These are phyloP conservation scores for Dendrolimus houi DNA, from an alignment of 2,888 invertebrate species.

Conservation along the genomic window DNA sequence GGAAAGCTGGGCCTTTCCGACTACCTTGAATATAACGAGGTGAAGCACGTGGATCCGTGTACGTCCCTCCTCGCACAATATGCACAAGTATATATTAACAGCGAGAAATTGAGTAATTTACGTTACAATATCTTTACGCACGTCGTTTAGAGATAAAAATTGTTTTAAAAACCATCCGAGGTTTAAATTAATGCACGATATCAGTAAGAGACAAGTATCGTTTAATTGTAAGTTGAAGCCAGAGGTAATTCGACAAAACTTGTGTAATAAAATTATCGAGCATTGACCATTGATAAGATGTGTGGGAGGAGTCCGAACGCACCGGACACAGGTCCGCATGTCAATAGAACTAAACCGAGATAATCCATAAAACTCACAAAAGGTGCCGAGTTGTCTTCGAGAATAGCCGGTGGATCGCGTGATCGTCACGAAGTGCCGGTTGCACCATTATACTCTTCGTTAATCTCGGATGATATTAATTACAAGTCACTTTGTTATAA, in stretches of 20 bases:
- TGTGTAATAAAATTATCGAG: constrained; percentile 74
- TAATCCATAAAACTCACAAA: constrained; percentile 70
- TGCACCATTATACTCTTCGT: constrained; percentile 15
- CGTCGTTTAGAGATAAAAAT: background rate
- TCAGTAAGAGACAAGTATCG: constrained; percentile 56
- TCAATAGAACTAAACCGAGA: constrained; percentile 67
- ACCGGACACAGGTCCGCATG: constrained; percentile 60
- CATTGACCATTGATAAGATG: constrained; percentile 61
- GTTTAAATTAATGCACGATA: constrained; percentile 42
- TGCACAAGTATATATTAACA: too few species aligned
- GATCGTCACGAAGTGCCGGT: constrained; percentile 14
- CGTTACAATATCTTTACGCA: background rate
- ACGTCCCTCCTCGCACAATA: too few species aligned
- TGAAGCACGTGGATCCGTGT: too few species aligned
- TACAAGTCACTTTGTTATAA: too few species aligned
- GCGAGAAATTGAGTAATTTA: background rate
- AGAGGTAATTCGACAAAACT: constrained; percentile 72
- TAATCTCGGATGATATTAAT: too few species aligned
- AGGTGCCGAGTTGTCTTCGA: constrained; percentile 70
- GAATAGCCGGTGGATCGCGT: constrained; percentile 18
- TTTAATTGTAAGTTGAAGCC: constrained; percentile 70
- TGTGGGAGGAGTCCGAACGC: constrained; percentile 47
- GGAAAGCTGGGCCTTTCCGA: too few species aligned
- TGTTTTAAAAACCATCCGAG: constrained; percentile 1
- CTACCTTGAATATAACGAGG: too few species aligned